Conservation (phyloP, 2,113 vertebrate genomes). For the Entomyzon cyanotis region DNA sequence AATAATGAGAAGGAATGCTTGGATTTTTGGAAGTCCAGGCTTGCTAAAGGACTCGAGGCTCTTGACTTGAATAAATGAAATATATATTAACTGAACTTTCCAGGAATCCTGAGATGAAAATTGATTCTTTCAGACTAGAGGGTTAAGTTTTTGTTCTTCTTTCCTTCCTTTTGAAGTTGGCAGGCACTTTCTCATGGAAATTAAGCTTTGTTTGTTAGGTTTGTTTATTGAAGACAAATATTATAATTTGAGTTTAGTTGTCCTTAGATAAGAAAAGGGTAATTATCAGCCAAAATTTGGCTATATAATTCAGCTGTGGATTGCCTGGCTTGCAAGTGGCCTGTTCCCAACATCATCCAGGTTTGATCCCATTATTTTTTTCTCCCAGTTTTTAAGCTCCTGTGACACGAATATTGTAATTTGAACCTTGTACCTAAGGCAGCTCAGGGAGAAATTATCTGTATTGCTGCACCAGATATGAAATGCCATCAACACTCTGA, state of each 20-base stretch:
- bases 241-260: background rate
- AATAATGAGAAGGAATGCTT: background rate
- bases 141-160: rapidly evolving
- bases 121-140: background rate
- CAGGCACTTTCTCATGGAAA: background rate
- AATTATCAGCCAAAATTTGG: background rate
- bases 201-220: background rate
- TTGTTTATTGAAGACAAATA: background rate
- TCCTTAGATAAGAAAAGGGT: background rate
- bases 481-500: background rate
- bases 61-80: background rate
- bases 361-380: background rate
- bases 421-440: background rate
- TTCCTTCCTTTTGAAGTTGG: background rate
- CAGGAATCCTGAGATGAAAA: background rate
- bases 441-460: background rate
- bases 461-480: background rate
- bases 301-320: background rate
- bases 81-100: background rate
- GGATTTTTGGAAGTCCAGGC: background rate
- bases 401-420: background rate
- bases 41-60: background rate
- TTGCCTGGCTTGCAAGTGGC: background rate
- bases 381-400: background rate
- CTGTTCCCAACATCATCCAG: background rate